Percentiles rank a stretch among this genome's conserved stretches.
These are phyloP conservation scores for Eptesicus fuscus DNA, from an alignment of 2,113 vertebrate genomes.

Conservation along the genomic window DNA sequence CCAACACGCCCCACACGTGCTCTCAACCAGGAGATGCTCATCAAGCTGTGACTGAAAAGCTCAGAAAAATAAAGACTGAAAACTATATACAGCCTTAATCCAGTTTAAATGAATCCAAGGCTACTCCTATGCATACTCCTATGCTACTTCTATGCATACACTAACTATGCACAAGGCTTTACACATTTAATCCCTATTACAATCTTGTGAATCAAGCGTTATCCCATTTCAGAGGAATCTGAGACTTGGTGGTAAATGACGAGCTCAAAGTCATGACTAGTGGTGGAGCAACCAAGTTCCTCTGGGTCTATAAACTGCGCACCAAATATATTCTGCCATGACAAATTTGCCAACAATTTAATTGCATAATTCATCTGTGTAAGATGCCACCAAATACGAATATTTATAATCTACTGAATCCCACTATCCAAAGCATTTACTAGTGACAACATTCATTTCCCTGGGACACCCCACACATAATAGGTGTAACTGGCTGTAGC, in stretches of 20 bases:
- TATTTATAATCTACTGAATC: conserved; percentile 5
- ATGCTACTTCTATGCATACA: background rate
- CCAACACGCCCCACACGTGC: background rate
- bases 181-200: background rate
- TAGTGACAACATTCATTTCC: background rate
- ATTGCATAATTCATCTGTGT: background rate
- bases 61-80: background rate
- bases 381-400: background rate
- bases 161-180: background rate
- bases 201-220: background rate
- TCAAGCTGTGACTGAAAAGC: background rate
- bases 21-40: background rate
- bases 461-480: background rate
- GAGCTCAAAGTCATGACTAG: background rate
- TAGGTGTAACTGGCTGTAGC: background rate
- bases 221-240: background rate
- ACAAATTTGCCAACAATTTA: background rate
- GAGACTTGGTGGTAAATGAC: background rate
- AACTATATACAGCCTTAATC: too few species aligned
- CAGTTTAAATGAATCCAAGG: background rate
- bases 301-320: background rate
- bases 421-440: background rate
- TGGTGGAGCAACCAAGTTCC: background rate
- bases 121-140: background rate
- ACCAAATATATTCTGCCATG: background rate